Base-by-base conservation (phyloP, 1,140 invertebrate genomes). In the Drosophila nigromelanica region DNA sequence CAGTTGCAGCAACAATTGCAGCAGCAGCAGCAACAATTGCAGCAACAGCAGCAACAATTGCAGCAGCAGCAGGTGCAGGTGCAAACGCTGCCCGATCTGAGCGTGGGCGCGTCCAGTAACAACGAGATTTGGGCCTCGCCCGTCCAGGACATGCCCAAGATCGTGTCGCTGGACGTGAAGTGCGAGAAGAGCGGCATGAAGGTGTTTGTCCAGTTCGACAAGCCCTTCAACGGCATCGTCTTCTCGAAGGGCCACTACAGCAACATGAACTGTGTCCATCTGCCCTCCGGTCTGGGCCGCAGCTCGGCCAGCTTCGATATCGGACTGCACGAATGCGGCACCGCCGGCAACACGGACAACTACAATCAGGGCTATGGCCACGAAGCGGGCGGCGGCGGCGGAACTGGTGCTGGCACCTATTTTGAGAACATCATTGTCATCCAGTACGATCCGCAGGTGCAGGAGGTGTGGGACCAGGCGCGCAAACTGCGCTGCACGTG, bases 391-490 rank as follows among this genome's bases (percentile, higher is more conserved):
- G 82, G 76, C 2, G 48, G 74, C 14, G 59, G 33, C 12, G n/a
- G n/a, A n/a, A 54, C 81, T 0, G 97, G 97, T 0, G 97, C 96
- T 4, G 97, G 97, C 0, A 98, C 97, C 0, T 98, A 97, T 92
- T 98, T 98, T 79, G 98, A 98, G 92, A 98, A 98, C 81, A 98
- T 97, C 52, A 97, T 98, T 70, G 97, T 98, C 12, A 95, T 98
- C 72, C 97, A 98, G 91, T 98, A 98, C 81, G 97, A 98, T 92
- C 96, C 97, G 10, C 96, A 98, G 93, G 97, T 98, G 0, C 97
- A 98, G 93, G 98, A 98, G 93, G 97, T 98, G 1, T 98, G 97
- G 97, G 98, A 98, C 93, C 97, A 98, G 92, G 98, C 97, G 3
- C 93, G 97, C 14, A 98, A 98, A 91, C 86, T 98, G 5, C 94